These are phyloP conservation scores for Drosophila lowei DNA, from an alignment of 1,140 invertebrate species.

Conservation along the genomic window DNA sequence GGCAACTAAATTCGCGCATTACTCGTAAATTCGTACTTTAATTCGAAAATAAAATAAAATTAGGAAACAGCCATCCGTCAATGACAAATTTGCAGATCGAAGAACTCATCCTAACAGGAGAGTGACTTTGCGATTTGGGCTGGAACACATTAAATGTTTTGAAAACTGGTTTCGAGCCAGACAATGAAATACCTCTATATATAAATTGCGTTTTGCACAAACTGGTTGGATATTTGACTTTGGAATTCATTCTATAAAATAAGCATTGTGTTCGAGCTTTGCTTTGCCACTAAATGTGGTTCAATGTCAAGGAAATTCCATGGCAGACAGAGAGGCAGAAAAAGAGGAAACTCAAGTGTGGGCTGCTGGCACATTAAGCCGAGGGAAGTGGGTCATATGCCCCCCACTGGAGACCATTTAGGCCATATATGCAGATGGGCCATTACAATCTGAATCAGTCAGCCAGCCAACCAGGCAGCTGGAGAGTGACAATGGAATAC, in stretches of 20 bases:
- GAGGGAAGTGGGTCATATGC: slow-evolving; percentile 33
- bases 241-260: slow-evolving; percentile 59
- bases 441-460: slow-evolving; percentile 24
- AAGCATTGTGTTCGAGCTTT: slow-evolving; percentile 28
- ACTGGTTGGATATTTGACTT: slow-evolving; percentile 52
- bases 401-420: slow-evolving; percentile 33
- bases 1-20: neutral
- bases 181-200: slow-evolving; percentile 29
- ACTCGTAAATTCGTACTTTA: slow-evolving; percentile 17
- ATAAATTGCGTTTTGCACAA: slow-evolving; percentile 24
- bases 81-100: slow-evolving; percentile 30
- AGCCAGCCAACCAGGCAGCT: slow-evolving; percentile 15
- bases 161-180: slow-evolving; percentile 43
- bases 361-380: slow-evolving; percentile 21
- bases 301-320: slow-evolving; percentile 70
- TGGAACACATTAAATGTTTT: slow-evolving; percentile 13
- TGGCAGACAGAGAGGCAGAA: slow-evolving; percentile 7
- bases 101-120: slow-evolving; percentile 33
- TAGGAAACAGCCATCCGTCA: slow-evolving; percentile 37
- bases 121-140: slow-evolving; percentile 12
- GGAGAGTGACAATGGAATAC: slow-evolving; percentile 49
- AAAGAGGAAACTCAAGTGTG: slow-evolving; percentile 25
- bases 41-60: slow-evolving; percentile 22
- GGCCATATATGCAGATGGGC: slow-evolving; percentile 43
- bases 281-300: slow-evolving; percentile 55